Base-by-base conservation (phyloP, 2,113 vertebrate genomes). In the Rhea pennata region DNA sequence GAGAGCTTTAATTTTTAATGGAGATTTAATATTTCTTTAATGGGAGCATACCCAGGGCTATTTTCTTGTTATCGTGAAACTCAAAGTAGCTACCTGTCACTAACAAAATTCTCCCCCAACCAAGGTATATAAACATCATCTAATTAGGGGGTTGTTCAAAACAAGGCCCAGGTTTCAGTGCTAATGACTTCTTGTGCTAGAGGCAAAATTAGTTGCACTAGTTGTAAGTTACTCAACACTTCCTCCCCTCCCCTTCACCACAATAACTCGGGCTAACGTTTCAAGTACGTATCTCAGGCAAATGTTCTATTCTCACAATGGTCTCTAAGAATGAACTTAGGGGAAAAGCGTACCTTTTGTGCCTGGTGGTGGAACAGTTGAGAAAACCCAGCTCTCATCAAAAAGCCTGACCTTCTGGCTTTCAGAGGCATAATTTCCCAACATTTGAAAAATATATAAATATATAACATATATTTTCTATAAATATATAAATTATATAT, bases 1-100 rank as follows among this genome's bases (percentile, higher is more conserved):
- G 73, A 88, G 4, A 15, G 48, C 11, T 86, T 93, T 70, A 86
- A 80, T 84, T 94, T 92, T 91, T 89, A 89, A 94, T 46, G 29
- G 39, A 12, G 7, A 46, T 78, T 74, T 82, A 87, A 91, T 81
- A 84, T 7, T 12, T 87, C 29, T 91, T 94, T 65, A 94, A 74
- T 19, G 64, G 12, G 16, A 91, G 6, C n/a, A 74, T 74, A 67
- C 48, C 39, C 67, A 58, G 1, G 5, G 39, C 23, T 88, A 61
- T 80, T 88, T 65, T 1, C 84, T 75, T 76, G 83, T 65, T 15
- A 51, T 50, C 24, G 53, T 39, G 59, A 81, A 78, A 64, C 77
- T 6, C 80, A 20, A 85, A 94, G 91, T 82, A 90, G 91, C 82
- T 79, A 79, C 64, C 19, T 59, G 33, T 58, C 81, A 84, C 27